Evolutionary conservation across 2,888 invertebrate genomes (phyloP).

Genomic region (Seira sanloemensis): DNA sequence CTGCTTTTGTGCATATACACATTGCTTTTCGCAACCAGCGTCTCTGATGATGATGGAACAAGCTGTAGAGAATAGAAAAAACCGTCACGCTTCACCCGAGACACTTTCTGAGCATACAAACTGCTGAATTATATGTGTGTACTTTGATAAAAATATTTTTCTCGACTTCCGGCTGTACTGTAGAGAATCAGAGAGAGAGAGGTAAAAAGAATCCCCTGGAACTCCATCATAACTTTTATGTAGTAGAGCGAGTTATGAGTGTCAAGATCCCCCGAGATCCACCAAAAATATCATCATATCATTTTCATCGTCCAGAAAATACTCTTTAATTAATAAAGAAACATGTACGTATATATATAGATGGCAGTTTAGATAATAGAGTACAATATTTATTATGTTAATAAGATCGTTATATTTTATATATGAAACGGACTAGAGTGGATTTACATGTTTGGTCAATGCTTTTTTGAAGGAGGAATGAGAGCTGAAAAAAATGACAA

Average conservation of each 20-base stretch:
- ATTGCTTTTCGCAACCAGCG: too few relatives aligned
- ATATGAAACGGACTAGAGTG: not conserved
- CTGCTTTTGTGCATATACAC: too few relatives aligned
- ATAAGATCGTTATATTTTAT: not conserved
- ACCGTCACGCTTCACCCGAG: too few relatives aligned
- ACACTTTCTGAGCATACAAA: too few relatives aligned
- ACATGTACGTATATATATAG: constrained; percentile 11
- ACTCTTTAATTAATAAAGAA: not conserved
- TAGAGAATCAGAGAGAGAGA: too few relatives aligned
- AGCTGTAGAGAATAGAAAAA: too few relatives aligned
- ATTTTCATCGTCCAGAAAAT: not conserved
- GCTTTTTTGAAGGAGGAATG: not conserved
- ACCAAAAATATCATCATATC: constrained; percentile 8
- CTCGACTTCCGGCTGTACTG: too few relatives aligned
- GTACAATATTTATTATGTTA: constrained; percentile 24
- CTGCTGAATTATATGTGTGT: too few relatives aligned
- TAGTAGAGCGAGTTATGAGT: not conserved
- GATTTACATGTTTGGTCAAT: not conserved
- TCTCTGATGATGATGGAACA: too few relatives aligned
- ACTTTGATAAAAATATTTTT: too few relatives aligned
- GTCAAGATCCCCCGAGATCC: not conserved
- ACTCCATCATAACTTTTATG: not conserved
- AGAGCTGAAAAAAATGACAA: not conserved
- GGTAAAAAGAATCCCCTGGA: too few relatives aligned
- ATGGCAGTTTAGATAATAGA: constrained; percentile 49